A percentile compares a stretch with the other conserved stretches of the same genome.
Evolutionary conservation across 2,797 vertebrate genomes (phyloP).

Genomic region (Xerus rutilus): DNA sequence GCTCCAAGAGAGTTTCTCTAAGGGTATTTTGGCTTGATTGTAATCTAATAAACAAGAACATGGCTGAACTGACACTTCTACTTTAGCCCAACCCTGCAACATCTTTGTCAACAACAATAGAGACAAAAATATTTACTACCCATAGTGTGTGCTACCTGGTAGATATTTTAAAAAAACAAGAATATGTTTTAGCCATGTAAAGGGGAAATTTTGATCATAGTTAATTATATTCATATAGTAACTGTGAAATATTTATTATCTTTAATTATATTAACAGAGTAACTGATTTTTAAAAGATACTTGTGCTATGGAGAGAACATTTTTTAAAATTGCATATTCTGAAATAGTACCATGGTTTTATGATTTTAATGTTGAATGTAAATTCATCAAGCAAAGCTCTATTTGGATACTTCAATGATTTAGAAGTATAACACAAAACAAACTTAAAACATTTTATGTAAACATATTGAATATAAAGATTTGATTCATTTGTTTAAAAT

Average conservation of each 20-base stretch:
- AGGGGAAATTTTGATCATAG: slow-evolving; percentile 49
- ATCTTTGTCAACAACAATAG: neutral
- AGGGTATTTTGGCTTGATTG: slow-evolving; percentile 19
- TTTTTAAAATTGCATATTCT: slow-evolving; percentile 35
- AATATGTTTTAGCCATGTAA: neutral
- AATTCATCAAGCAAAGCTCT: slow-evolving; percentile 13
- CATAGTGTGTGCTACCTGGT: neutral
- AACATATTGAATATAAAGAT: neutral
- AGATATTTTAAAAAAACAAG: slow-evolving; percentile 43
- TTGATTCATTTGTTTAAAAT: slow-evolving; percentile 28
- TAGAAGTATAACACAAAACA: slow-evolving; percentile 30
- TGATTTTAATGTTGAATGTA: slow-evolving; percentile 36
- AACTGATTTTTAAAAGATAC: slow-evolving; percentile 21
- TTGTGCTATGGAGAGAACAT: neutral
- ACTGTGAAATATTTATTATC: no score
- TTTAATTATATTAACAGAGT: neutral
- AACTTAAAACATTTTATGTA: slow-evolving; percentile 21
- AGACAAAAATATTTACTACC: slow-evolving; percentile 39
- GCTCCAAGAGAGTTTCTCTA: slow-evolving; percentile 24
- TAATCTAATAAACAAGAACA: neutral
- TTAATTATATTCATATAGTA: neutral
- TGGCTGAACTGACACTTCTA: neutral
- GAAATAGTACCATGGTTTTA: slow-evolving; percentile 19
- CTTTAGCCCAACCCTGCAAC: neutral
- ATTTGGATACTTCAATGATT: slow-evolving; percentile 48